Evolutionary conservation across 2,888 invertebrate species (phyloP), one percentile per base, ranked within the genome.

Genomic region (Limenitis camilla): DNA sequence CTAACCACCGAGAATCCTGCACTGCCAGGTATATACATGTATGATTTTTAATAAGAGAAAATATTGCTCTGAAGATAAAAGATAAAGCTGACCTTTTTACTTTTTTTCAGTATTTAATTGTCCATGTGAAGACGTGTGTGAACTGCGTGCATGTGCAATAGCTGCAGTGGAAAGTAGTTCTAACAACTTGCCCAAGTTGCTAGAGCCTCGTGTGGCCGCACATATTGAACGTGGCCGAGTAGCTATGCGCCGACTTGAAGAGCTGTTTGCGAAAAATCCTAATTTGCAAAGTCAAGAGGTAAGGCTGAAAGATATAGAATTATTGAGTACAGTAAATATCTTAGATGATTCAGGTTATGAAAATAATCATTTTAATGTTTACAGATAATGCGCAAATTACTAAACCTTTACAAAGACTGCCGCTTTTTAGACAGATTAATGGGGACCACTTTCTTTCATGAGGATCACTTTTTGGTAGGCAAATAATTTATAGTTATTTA

Each of bases 371-470:
- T 40, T 29, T 6, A 36, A 6, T 7, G 5, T 10, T 19, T 19
- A 19, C 19, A 19, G 19, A 19, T 19, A 19, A 19, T 19, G 19
- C 19, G 19, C 19, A 19, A 19, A 3, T 19, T 19, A 19, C 19
- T 19, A 19, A 19, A 92, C 67, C 91, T 96, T 40, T 96, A 96
- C 72, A 95, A 94, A 73, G 94, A 95, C 72, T 96, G 95, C 69
- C 91, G 95, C 63, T 94, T 93, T 70, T 88, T 96, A 76, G 96
- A 96, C 78, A 93, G 93, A 63, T 84, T 95, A 52, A 92, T 96
- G 89, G 94, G 93, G 44, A 96, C 96, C 0, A 91, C 93, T 4
- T 96, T 94, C 79, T 96, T 96, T 78, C 93, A 94, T 61, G 94
- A 94, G 68, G 91, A 92, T 68, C 92, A 95, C 77, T 95, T 95